Evolutionary conservation across 2,888 invertebrate genomes (phyloP).

Genomic region (Limnephilus auricula): DNA sequence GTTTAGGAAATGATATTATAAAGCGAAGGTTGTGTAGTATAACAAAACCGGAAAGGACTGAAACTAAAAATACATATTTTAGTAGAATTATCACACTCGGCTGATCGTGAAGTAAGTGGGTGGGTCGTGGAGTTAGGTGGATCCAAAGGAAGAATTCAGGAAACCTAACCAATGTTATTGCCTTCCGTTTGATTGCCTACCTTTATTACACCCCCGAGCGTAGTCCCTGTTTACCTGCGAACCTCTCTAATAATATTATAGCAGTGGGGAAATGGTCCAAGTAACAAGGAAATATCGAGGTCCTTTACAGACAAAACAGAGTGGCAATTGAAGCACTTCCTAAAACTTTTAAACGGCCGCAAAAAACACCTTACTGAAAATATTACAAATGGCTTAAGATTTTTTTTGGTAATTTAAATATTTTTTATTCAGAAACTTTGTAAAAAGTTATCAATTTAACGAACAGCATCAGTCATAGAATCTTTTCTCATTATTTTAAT

Average conservation of each 20-base stretch:
- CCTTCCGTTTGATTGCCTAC: slow-evolving; percentile 30
- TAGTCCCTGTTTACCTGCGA: slow-evolving; percentile 8
- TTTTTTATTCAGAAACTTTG: too few relatives aligned
- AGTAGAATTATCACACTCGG: neutral
- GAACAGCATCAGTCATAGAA: too few relatives aligned
- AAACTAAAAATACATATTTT: neutral
- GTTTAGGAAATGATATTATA: neutral
- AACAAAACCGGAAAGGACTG: neutral
- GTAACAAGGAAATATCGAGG: neutral
- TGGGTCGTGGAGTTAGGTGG: neutral
- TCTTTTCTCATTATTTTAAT: too few relatives aligned
- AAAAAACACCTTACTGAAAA: neutral
- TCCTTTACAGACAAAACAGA: neutral
- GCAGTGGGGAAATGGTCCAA: neutral
- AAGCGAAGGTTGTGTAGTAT: neutral
- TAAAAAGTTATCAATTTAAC: too few relatives aligned
- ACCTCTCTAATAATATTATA: neutral
- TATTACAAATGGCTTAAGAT: too few relatives aligned
- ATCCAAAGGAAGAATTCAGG: neutral
- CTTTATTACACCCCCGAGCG: slow-evolving; percentile 32
- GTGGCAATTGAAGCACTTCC: neutral
- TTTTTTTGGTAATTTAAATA: too few relatives aligned
- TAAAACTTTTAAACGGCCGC: neutral
- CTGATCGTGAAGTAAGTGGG: neutral
- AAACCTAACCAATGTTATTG: slow-evolving; percentile 8